Evolutionary conservation across 1,140 invertebrate species (phyloP).

Genomic region (Pseudomyrmex gracilis): DNA sequence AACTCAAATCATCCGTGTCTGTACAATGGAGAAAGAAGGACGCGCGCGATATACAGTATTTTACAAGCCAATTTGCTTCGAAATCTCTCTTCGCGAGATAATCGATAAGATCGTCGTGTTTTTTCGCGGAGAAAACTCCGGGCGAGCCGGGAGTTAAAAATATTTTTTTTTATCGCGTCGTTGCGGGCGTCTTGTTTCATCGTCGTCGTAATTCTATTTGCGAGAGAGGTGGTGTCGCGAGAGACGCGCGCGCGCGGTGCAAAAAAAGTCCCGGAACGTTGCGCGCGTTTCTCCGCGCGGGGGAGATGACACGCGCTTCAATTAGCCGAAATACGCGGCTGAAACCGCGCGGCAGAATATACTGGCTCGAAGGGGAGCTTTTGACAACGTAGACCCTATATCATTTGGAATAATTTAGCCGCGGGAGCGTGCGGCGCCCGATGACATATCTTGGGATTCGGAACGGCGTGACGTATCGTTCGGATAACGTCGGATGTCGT

Average conservation of each 20-base stretch:
- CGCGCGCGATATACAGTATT: not conserved
- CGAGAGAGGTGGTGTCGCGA: not conserved
- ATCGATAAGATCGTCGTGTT: not conserved
- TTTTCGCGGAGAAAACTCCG: not conserved
- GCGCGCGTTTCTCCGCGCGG: not conserved
- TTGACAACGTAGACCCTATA: conserved; percentile 14
- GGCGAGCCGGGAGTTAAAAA: conserved; percentile 10
- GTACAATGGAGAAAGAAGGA: too few species aligned
- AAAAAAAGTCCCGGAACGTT: conserved; percentile 37
- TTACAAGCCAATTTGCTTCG: not conserved
- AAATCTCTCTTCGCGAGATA: not conserved
- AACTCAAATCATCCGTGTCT: too few species aligned
- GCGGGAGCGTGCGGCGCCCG: not conserved
- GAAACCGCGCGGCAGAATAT: conserved; percentile 3
- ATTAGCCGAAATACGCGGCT: conserved; percentile 52
- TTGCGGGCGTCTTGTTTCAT: not conserved
- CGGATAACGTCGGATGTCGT: not conserved
- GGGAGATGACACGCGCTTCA: conserved; percentile 50
- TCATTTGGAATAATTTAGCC: conserved; percentile 42
- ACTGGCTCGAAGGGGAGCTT: conserved; percentile 13
- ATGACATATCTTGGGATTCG: conserved; percentile 32
- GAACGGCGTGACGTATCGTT: conserved; percentile 23
- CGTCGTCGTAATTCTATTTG: conserved; percentile 60
- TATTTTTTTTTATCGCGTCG: conserved; percentile 21
- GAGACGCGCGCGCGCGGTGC: not conserved